phyloP scores from a whole-genome alignment of 2,113 vertebrate genomes.

The Tamias sibiricus region DNA sequence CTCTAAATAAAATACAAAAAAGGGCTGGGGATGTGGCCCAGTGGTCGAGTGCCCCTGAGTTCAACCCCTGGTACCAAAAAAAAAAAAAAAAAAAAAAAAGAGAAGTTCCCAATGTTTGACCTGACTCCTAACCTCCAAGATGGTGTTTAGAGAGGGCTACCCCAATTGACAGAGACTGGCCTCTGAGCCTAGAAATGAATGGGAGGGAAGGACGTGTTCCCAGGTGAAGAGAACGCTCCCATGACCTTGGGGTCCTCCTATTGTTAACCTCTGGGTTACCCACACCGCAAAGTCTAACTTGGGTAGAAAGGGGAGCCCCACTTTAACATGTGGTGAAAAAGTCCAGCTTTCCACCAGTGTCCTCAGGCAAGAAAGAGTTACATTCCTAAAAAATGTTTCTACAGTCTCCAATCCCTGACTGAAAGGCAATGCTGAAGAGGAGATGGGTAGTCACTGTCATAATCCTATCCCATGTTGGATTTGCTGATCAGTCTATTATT shows the following conservation, averaged over 20 bases:
- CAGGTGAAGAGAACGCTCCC: neutral
- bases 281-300: neutral
- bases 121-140: neutral
- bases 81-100: neutral
- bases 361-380: neutral
- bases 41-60: too few relatives aligned
- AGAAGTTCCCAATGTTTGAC: neutral
- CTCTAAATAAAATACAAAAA: too few relatives aligned
- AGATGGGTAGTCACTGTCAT: neutral
- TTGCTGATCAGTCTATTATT: neutral
- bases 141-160: neutral
- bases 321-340: neutral
- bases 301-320: neutral
- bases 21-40: too few relatives aligned
- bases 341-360: neutral
- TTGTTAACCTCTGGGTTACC: neutral
- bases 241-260: neutral
- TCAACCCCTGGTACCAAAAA: too few relatives aligned
- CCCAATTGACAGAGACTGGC: neutral
- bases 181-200: neutral
- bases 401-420: neutral
- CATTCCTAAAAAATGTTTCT: neutral
- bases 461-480: neutral
- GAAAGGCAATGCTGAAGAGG: neutral
- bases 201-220: neutral